A percentile compares a stretch with the other conserved stretches of the same genome.
Evolutionary conservation across 2,113 vertebrate genomes (phyloP).

Genomic region (Anarhynchus alexandrinus): DNA sequence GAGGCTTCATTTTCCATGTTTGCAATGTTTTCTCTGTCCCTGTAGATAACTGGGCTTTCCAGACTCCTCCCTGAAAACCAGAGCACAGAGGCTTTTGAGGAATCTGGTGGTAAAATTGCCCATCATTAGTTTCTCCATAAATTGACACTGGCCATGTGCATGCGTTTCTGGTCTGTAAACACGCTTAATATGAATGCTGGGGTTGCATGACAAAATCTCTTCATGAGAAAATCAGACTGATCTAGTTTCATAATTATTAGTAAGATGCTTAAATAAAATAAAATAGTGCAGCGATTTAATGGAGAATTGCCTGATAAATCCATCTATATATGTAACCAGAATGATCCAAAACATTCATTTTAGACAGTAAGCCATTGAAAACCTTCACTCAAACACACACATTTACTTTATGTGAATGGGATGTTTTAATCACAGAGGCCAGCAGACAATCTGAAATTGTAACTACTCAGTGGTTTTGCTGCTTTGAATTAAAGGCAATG

Average conservation of each 20-base stretch:
- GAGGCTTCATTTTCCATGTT: not conserved
- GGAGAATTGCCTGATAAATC: not conserved
- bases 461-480: not conserved
- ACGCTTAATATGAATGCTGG: not conserved
- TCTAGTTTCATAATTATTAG: not conserved
- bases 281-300: not conserved
- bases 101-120: conserved; percentile 30
- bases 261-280: not conserved
- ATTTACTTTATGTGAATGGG: fast-evolving
- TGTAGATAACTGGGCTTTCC: not conserved
- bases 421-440: not conserved
- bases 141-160: not conserved
- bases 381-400: not conserved
- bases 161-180: not conserved
- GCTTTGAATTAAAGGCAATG: not conserved
- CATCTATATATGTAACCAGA: not conserved
- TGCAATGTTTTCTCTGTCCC: not conserved
- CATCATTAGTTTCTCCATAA: not conserved
- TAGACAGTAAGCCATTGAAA: not conserved
- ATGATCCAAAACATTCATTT: not conserved
- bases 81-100: not conserved
- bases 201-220: not conserved
- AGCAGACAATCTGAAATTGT: not conserved
- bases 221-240: not conserved
- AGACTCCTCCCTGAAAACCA: not conserved